A percentile compares a stretch with the other conserved stretches of the same genome.
phyloP scores from a whole-genome alignment of 2,113 vertebrate genomes.

The Peromyscus leucopus region DNA sequence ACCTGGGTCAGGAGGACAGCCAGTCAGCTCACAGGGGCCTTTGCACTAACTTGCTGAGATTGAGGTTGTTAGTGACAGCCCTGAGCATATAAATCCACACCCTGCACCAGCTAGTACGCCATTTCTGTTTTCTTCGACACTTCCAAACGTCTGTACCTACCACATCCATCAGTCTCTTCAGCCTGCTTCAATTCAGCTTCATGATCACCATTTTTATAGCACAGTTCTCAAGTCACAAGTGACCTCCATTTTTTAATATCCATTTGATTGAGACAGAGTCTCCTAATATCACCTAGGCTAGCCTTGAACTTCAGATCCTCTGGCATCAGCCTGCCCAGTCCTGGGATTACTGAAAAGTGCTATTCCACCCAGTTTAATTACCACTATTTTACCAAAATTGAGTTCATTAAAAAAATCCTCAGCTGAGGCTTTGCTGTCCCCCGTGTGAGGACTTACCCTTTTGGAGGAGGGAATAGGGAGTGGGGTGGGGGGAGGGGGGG shows the following conservation, averaged over 20 bases:
- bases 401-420: not conserved
- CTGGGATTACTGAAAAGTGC: not conserved
- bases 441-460: too few relatives aligned
- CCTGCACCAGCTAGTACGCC: not conserved
- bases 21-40: not conserved
- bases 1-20: constrained; percentile 9
- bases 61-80: not conserved
- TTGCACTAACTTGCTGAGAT: not conserved
- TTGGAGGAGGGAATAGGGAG: too few relatives aligned
- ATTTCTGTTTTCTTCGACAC: constrained; percentile 52
- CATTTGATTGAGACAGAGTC: not conserved
- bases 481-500: too few relatives aligned
- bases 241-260: not conserved
- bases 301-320: not conserved
- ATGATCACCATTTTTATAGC: not conserved
- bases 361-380: not conserved
- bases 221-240: not conserved
- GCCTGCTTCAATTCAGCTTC: constrained; percentile 30
- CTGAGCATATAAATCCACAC: not conserved
- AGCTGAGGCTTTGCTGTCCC: too few relatives aligned
- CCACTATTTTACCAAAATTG: not conserved
- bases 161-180: not conserved
- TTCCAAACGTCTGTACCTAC: constrained; percentile 1
- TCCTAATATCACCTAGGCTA: not conserved
- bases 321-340: not conserved